phyloP scores from a whole-genome alignment of 2,888 invertebrate genomes.

The Acleris laterana region DNA sequence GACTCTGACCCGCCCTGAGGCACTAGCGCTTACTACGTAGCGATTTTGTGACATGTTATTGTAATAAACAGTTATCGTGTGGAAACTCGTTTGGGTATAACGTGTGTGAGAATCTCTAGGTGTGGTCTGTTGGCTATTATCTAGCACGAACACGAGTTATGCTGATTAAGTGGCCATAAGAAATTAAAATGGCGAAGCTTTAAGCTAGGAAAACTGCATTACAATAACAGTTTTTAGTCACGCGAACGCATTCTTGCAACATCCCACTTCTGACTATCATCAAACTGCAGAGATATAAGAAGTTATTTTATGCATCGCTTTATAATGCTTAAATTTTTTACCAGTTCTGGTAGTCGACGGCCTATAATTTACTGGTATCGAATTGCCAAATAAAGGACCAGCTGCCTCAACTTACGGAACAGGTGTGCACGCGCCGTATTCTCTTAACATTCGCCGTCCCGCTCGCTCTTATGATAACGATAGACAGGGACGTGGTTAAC shows the following conservation, averaged over 20 bases:
- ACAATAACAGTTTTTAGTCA: no score
- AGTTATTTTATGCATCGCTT: neutral
- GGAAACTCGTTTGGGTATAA: constrained; percentile 22
- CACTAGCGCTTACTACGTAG: constrained; percentile 51
- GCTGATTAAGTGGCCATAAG: no score
- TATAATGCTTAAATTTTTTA: constrained; percentile 27
- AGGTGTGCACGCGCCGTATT: constrained; percentile 67
- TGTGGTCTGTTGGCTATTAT: constrained; percentile 17
- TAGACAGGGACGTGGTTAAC: constrained; percentile 39
- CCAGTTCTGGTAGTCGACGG: constrained; percentile 22
- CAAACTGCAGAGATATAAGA: no score
- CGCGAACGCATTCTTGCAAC: no score
- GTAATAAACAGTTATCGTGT: constrained; percentile 35
- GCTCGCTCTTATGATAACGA: constrained; percentile 45
- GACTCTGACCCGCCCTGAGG: constrained; percentile 48
- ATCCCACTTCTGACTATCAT: no score
- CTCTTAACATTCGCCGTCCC: constrained; percentile 45
- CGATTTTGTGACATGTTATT: constrained; percentile 34
- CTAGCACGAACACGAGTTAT: constrained; percentile 12
- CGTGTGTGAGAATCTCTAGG: constrained; percentile 17
- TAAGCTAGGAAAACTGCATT: no score
- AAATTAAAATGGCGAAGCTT: no score
- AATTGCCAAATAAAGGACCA: constrained; percentile 58
- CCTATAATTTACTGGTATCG: constrained; percentile 51
- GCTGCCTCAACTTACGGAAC: constrained; percentile 59